Conservation (phyloP, 2,888 invertebrate genomes). For the Drosophila borealis region DNA sequence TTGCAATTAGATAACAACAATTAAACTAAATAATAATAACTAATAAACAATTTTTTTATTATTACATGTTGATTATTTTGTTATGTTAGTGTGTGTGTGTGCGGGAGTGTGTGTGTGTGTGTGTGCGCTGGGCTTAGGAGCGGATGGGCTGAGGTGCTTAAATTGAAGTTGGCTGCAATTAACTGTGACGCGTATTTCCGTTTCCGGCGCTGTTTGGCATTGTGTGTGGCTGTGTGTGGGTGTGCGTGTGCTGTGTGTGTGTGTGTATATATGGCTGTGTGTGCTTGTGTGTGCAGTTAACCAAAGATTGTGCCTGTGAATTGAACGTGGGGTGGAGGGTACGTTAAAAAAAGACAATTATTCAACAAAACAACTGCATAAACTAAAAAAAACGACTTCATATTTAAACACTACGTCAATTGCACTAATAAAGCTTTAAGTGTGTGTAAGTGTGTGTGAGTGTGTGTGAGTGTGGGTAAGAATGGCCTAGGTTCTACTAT, state of each 20-base stretch:
- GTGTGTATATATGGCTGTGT: slow-evolving; percentile 30
- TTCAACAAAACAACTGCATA: slow-evolving; percentile 54
- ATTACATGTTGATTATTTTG: slow-evolving; percentile 25
- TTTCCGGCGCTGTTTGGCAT: slow-evolving; percentile 69
- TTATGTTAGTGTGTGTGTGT: slow-evolving; percentile 40
- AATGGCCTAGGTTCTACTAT: slow-evolving; percentile 45
- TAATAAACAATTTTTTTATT: slow-evolving; percentile 39
- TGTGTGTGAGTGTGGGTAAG: slow-evolving; percentile 31
- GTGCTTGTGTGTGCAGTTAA: slow-evolving; percentile 58
- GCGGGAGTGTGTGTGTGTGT: slow-evolving; percentile 11
- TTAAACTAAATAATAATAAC: slow-evolving; percentile 65
- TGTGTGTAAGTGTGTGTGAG: slow-evolving; percentile 24
- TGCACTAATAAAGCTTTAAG: slow-evolving; percentile 81
- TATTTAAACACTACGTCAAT: slow-evolving; percentile 65
- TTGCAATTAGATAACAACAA: slow-evolving; percentile 55
- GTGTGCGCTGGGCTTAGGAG: slow-evolving; percentile 8
- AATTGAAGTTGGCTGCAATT: slow-evolving; percentile 46
- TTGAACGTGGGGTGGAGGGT: slow-evolving; percentile 52
- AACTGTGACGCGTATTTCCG: slow-evolving; percentile 71
- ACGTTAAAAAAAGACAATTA: slow-evolving; percentile 59
- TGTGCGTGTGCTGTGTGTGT: slow-evolving; percentile 26
- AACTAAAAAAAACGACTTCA: slow-evolving; percentile 38
- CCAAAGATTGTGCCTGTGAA: slow-evolving; percentile 76
- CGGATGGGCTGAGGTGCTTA: slow-evolving; percentile 23
- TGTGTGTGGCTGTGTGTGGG: slow-evolving; percentile 34